A percentile compares a stretch with the other conserved stretches of the same genome.
These are phyloP conservation scores for Cyprinodon tularosa DNA, from an alignment of 2,113 vertebrate genomes.

Conservation along the genomic window DNA sequence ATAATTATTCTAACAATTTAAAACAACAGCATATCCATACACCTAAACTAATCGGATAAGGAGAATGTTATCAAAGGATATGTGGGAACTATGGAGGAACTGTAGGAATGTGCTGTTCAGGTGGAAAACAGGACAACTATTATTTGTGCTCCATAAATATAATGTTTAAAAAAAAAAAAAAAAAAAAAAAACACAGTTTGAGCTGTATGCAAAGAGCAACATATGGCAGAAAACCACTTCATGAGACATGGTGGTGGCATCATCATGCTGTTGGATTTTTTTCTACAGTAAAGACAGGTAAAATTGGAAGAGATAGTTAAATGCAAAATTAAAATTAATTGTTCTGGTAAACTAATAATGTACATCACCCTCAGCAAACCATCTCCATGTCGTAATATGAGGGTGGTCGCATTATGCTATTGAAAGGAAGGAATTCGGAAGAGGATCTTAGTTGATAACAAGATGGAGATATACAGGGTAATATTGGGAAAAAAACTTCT, in stretches of 20 bases:
- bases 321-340: neutral
- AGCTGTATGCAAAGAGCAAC: too few relatives aligned
- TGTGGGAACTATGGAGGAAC: neutral
- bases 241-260: too few relatives aligned
- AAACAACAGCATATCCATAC: neutral
- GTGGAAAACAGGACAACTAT: neutral
- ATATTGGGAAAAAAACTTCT: too few relatives aligned
- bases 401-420: neutral
- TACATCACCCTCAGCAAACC: neutral
- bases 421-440: neutral
- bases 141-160: neutral
- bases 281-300: too few relatives aligned
- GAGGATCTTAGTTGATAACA: too few relatives aligned
- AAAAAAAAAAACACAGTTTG: neutral
- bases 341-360: neutral
- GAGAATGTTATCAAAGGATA: neutral
- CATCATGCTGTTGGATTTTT: too few relatives aligned
- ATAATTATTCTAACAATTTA: too few relatives aligned
- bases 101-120: neutral
- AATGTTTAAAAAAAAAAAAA: neutral
- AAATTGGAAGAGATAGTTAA: neutral
- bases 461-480: too few relatives aligned
- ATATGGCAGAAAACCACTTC: too few relatives aligned
- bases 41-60: neutral
- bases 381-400: neutral